phyloP scores from a whole-genome alignment of 2,888 invertebrate genomes.

The Stenurella melanura region DNA sequence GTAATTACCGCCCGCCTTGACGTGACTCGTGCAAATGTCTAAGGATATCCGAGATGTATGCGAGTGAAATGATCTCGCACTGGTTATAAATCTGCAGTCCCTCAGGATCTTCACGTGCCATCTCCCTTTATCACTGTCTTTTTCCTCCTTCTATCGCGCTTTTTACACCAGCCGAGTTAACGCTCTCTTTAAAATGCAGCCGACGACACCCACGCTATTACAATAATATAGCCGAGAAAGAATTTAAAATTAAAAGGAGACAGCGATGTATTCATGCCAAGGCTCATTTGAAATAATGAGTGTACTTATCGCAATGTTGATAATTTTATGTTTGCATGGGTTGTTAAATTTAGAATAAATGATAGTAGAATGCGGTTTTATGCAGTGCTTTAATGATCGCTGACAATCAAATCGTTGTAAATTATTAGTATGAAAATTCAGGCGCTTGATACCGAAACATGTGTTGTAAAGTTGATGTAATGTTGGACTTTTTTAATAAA shows the following conservation, averaged over 20 bases:
- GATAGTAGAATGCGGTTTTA: neutral
- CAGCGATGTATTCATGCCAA: neutral
- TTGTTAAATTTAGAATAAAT: neutral
- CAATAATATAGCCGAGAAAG: constrained; percentile 37
- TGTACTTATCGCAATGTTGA: neutral
- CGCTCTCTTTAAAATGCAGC: constrained; percentile 48
- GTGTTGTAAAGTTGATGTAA: too few species aligned
- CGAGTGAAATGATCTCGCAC: constrained; percentile 65
- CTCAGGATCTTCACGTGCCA: constrained; percentile 69
- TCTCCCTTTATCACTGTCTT: constrained; percentile 69
- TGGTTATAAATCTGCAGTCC: constrained; percentile 67
- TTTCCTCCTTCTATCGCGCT: constrained; percentile 54
- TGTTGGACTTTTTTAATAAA: too few species aligned
- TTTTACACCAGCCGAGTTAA: constrained; percentile 44
- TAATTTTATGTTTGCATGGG: neutral
- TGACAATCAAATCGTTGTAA: neutral
- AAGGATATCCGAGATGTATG: constrained; percentile 65
- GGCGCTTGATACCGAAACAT: too few species aligned
- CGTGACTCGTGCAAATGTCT: constrained; percentile 63
- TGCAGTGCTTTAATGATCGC: neutral
- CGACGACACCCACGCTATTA: constrained; percentile 43
- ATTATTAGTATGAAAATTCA: too few species aligned
- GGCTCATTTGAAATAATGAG: constrained; percentile 3
- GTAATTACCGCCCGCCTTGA: constrained; percentile 58
- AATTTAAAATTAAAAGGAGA: constrained; percentile 27